These are phyloP conservation scores for Xylophagus ater DNA, from an alignment of 2,888 invertebrate species.

Conservation along the genomic window DNA sequence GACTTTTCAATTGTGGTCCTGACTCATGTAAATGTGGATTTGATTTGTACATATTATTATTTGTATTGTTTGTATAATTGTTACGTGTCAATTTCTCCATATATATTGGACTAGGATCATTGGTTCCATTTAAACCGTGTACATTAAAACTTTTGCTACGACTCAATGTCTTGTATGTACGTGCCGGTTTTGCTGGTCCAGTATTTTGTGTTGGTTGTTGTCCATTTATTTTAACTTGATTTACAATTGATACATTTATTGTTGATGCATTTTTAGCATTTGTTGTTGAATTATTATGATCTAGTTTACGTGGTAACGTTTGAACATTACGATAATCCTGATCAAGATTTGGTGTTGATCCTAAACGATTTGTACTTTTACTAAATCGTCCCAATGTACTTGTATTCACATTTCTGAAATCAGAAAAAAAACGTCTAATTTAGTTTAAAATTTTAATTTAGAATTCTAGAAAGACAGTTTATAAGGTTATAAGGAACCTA, in stretches of 20 bases:
- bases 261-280: conserved; percentile 47
- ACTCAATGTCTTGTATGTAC: conserved; percentile 64
- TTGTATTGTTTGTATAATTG: conserved; percentile 45
- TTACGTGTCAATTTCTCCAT: conserved; percentile 35
- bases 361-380: conserved; percentile 65
- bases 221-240: conserved; percentile 42
- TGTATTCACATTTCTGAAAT: conserved; percentile 28
- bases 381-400: conserved; percentile 73
- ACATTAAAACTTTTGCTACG: conserved; percentile 81
- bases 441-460: too few species aligned
- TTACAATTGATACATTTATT: conserved; percentile 55
- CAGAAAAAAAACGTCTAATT: conserved; percentile 4
- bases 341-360: conserved; percentile 41
- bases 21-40: conserved; percentile 67
- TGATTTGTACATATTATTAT: conserved; percentile 61
- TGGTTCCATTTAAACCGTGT: conserved; percentile 47
- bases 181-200: conserved; percentile 66
- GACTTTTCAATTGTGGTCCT: conserved; percentile 66
- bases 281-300: conserved; percentile 23
- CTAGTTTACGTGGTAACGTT: conserved; percentile 60
- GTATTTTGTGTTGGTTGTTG: conserved; percentile 33
- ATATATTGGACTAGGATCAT: conserved; percentile 39
- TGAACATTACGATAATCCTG: conserved; percentile 51
- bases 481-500: background rate
- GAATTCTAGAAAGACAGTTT: background rate